A percentile compares a stretch with the other conserved stretches of the same genome.
These are phyloP conservation scores for Eupeodes corollae DNA, from an alignment of 1,140 invertebrate species.

Conservation along the genomic window DNA sequence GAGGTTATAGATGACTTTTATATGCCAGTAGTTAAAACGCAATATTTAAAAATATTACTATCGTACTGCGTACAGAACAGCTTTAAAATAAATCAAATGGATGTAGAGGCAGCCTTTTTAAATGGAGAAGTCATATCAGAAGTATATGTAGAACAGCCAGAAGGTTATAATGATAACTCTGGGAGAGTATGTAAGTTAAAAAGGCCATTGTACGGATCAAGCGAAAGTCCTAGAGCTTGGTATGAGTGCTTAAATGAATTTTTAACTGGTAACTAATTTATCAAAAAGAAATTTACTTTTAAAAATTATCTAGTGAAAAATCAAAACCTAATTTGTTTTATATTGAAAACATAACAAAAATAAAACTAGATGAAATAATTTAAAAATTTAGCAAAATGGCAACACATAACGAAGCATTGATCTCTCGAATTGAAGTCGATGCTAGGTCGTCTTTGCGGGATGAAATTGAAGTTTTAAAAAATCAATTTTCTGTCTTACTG, in stretches of 20 bases:
- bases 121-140: conserved; percentile 36
- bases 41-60: conserved; percentile 30
- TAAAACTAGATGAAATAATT: no score
- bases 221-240: conserved; percentile 25
- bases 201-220: conserved; percentile 10
- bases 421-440: no score
- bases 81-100: conserved; percentile 19
- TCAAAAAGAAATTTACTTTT: no score
- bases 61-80: conserved; percentile 20
- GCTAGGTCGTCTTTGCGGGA: no score
- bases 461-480: no score
- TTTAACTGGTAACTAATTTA: no score
- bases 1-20: conserved; percentile 14
- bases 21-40: conserved; percentile 13
- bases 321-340: no score
- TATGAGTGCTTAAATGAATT: conserved; percentile 25
- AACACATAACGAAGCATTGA: no score
- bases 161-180: conserved; percentile 24
- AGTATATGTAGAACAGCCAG: conserved; percentile 34
- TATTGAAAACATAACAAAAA: no score
- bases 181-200: conserved; percentile 9
- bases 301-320: no score
- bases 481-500: no score
- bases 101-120: conserved; percentile 32
- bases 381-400: no score